Evolutionary conservation across 2,888 invertebrate genomes (phyloP).

Genomic region (Cheilosia scutellata): DNA sequence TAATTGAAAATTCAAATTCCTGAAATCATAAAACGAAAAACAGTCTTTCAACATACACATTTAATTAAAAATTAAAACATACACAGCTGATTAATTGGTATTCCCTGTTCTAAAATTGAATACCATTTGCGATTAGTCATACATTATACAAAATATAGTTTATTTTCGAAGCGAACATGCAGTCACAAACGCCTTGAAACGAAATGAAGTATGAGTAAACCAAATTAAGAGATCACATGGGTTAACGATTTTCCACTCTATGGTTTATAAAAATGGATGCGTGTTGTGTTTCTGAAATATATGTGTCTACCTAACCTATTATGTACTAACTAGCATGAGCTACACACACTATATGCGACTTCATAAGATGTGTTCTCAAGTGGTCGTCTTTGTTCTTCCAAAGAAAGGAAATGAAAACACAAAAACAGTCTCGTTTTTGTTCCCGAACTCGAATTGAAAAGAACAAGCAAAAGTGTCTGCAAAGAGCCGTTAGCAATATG

Average conservation of each 20-base stretch:
- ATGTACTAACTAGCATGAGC: too few relatives aligned
- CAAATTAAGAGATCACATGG: slow-evolving; percentile 65
- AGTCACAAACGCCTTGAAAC: slow-evolving; percentile 25
- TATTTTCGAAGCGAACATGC: slow-evolving; percentile 26
- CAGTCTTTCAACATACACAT: background rate
- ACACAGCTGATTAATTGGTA: slow-evolving; percentile 23
- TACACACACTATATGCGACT: slow-evolving; percentile 1
- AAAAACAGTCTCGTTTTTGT: slow-evolving; percentile 21
- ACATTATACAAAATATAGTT: slow-evolving; percentile 24
- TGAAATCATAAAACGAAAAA: background rate
- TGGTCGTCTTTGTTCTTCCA: slow-evolving; percentile 53
- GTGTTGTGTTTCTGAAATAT: slow-evolving; percentile 34
- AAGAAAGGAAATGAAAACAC: slow-evolving; percentile 16
- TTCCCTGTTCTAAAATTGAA: slow-evolving; percentile 23
- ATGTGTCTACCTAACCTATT: background rate
- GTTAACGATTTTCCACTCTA: slow-evolving; percentile 60
- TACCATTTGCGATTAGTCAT: slow-evolving; percentile 46
- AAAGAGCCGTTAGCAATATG: slow-evolving; percentile 65
- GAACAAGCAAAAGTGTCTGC: slow-evolving; percentile 32
- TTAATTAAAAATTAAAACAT: slow-evolving; percentile 27
- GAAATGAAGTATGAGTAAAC: slow-evolving; percentile 31
- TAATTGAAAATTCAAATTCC: background rate
- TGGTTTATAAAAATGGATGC: slow-evolving; percentile 7
- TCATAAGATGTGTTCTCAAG: slow-evolving; percentile 31
- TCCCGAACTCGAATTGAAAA: slow-evolving; percentile 3